Conservation (phyloP, 2,797 vertebrate genomes). For the Gallinago stenura region DNA sequence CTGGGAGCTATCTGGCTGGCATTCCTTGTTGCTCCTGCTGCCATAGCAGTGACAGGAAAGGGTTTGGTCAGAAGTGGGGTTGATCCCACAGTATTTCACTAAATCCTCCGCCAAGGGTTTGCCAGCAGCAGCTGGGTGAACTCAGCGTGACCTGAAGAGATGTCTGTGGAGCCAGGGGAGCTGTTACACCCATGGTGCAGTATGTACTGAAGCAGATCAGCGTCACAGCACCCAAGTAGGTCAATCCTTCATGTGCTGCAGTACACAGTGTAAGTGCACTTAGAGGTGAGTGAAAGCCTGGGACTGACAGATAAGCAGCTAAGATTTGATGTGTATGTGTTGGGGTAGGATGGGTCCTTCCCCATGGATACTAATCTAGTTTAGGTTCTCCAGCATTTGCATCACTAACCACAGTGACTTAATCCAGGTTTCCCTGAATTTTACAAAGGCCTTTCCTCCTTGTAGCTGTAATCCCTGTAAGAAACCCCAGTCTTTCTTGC, state of each 20-base stretch:
- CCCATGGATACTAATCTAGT: neutral
- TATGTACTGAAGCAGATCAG: neutral
- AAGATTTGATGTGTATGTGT: neutral
- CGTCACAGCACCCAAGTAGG: neutral
- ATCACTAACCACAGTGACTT: neutral
- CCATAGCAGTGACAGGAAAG: neutral
- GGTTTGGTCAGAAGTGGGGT: neutral
- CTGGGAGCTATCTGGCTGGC: neutral
- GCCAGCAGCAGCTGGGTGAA: conserved; percentile 30
- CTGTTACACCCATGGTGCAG: conserved; percentile 28
- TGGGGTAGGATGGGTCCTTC: neutral
- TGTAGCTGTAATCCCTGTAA: neutral
- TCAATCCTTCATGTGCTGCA: neutral
- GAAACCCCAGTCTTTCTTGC: neutral
- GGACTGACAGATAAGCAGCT: neutral
- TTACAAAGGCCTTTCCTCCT: neutral
- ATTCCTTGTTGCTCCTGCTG: accelerated
- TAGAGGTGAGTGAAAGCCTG: neutral
- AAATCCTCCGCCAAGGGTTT: neutral
- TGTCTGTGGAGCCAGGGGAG: neutral
- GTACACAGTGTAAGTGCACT: neutral
- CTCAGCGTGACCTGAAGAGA: neutral
- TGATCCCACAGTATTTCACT: neutral
- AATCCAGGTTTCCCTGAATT: neutral
- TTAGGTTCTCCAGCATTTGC: neutral